Conservation (phyloP, 2,888 invertebrate genomes). For the Agonum fuliginosum region DNA sequence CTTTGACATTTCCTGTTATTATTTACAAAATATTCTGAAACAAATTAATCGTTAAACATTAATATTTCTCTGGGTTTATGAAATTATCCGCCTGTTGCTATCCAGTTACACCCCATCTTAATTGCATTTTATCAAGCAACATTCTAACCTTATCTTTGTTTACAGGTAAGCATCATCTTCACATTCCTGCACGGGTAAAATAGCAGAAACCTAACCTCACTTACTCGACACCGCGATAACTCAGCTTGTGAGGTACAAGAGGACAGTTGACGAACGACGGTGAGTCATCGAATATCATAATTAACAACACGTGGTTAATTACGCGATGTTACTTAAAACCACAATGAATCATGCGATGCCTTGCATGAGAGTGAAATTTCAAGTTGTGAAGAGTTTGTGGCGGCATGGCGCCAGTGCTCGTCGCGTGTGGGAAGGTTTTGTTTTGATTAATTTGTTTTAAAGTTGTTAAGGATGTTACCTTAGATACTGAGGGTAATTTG, state of each 20-base stretch:
- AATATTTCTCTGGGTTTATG: no score
- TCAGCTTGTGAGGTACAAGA: background rate
- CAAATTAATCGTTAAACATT: no score
- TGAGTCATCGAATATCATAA: slow-evolving; percentile 53
- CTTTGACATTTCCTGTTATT: no score
- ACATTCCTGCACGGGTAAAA: slow-evolving; percentile 8
- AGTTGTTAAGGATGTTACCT: slow-evolving; percentile 1
- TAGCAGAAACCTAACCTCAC: slow-evolving; percentile 1
- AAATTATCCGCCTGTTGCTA: no score
- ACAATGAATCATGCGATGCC: slow-evolving; percentile 43
- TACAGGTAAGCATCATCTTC: slow-evolving; percentile 40
- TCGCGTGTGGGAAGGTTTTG: background rate
- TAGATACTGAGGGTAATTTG: no score
- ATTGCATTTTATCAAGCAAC: no score
- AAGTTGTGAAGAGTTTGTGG: slow-evolving; percentile 4
- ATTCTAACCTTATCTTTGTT: slow-evolving; percentile 17
- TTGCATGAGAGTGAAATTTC: background rate
- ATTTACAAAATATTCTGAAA: no score
- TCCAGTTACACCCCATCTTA: no score
- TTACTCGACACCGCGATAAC: slow-evolving; percentile 15
- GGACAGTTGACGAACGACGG: slow-evolving; percentile 17
- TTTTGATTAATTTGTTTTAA: slow-evolving; percentile 9
- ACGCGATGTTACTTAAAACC: slow-evolving; percentile 47
- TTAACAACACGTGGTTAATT: slow-evolving; percentile 48
- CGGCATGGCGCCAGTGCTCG: slow-evolving; percentile 10